Percentiles rank a stretch among this genome's conserved stretches.
phyloP scores from a whole-genome alignment of 2,113 vertebrate genomes.

The Myiopsitta monachus region DNA sequence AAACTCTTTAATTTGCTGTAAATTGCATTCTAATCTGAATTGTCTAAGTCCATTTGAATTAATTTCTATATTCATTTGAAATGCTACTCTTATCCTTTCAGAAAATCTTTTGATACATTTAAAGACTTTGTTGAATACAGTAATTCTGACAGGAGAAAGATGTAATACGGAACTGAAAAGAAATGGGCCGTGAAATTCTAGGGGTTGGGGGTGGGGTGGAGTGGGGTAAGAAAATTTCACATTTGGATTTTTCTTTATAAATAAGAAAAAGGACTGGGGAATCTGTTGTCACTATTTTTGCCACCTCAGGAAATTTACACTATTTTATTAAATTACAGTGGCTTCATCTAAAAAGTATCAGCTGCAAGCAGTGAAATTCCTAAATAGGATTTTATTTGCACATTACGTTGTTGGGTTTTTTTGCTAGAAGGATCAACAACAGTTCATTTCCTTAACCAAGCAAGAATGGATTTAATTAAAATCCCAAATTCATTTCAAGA shows the following conservation, averaged over 20 bases:
- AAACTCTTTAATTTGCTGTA: background rate
- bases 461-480: background rate
- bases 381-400: background rate
- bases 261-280: background rate
- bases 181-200: background rate
- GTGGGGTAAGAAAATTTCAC: background rate
- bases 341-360: background rate
- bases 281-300: background rate
- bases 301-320: background rate
- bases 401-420: background rate
- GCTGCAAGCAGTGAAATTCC: background rate
- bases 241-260: background rate
- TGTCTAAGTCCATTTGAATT: background rate
- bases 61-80: background rate
- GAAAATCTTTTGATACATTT: constrained; percentile 11
- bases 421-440: background rate
- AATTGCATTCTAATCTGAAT: background rate
- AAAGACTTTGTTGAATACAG: background rate
- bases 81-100: background rate
- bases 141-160: background rate
- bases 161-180: background rate
- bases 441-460: background rate
- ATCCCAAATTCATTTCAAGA: background rate
- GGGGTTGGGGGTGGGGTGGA: too few relatives aligned
- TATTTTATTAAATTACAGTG: background rate